A percentile compares a stretch with the other conserved stretches of the same genome.
phyloP scores from a whole-genome alignment of 2,797 vertebrate genomes.

The Calcarius lapponicus region DNA sequence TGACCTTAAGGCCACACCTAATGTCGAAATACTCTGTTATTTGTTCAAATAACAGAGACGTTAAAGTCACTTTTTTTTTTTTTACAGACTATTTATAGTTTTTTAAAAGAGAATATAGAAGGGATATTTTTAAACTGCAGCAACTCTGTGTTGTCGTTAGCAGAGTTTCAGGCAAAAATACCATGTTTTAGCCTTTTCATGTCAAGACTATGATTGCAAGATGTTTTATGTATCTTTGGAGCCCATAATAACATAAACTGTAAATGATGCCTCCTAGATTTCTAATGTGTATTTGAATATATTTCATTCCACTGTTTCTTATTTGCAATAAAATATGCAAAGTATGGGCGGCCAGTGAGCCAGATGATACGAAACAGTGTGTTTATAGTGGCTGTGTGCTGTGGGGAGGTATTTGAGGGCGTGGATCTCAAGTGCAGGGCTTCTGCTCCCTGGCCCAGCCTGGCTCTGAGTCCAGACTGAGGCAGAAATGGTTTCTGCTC shows the following conservation, averaged over 20 bases:
- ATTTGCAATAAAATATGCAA: background rate
- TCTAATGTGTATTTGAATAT: background rate
- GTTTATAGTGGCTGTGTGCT: background rate
- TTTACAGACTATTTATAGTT: background rate
- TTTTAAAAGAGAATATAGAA: background rate
- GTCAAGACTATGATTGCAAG: background rate
- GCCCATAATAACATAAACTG: background rate
- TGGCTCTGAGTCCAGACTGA: background rate
- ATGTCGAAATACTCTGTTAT: background rate
- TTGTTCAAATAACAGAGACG: background rate
- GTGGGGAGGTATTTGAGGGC: background rate
- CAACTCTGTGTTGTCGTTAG: background rate
- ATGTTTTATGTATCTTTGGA: background rate
- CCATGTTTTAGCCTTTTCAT: background rate
- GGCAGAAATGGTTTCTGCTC: background rate
- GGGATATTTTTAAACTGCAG: constrained; percentile 13
- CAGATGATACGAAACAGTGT: background rate
- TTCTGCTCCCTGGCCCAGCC: background rate
- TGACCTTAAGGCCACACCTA: background rate
- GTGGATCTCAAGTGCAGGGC: background rate
- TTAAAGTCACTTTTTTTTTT: background rate
- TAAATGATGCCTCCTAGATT: background rate
- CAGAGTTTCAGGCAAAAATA: background rate
- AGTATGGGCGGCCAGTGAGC: background rate
- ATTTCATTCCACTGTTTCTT: background rate